These are phyloP conservation scores for Poeciliopsis retropinna DNA, from an alignment of 2,113 vertebrate genomes.

Conservation along the genomic window DNA sequence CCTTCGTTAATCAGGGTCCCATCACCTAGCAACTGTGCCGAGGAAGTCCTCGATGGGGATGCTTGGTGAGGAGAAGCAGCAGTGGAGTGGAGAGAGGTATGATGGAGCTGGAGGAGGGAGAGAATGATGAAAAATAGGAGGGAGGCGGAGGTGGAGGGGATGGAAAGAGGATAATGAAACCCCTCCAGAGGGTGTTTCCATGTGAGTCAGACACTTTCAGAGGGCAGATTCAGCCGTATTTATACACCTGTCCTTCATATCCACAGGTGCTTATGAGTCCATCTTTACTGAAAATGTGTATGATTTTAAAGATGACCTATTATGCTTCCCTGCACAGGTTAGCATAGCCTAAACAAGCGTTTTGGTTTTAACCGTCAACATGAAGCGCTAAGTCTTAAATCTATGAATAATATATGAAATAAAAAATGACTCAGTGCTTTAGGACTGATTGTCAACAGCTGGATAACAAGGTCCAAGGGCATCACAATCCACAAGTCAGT, in stretches of 20 bases:
- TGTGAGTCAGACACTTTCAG: constrained; percentile 33
- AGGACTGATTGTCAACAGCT: too few relatives aligned
- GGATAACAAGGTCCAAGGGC: too few relatives aligned
- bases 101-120: constrained; percentile 36
- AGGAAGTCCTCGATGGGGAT: constrained; percentile 84
- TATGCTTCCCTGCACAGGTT: too few relatives aligned
- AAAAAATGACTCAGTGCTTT: too few relatives aligned
- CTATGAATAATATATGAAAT: too few relatives aligned
- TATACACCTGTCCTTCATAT: constrained; percentile 29
- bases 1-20: constrained; percentile 86
- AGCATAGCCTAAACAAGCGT: too few relatives aligned
- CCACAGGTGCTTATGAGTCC: constrained; percentile 33
- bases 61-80: constrained; percentile 73
- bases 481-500: too few relatives aligned
- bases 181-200: constrained; percentile 57
- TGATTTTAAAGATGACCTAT: constrained; percentile 12
- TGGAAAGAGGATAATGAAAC: constrained; percentile 65
- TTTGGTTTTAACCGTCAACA: too few relatives aligned
- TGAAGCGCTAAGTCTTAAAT: too few relatives aligned
- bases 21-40: constrained; percentile 94
- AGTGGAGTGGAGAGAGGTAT: constrained; percentile 54
- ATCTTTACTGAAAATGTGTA: constrained; percentile 1
- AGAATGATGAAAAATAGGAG: constrained; percentile 55
- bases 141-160: constrained; percentile 37
- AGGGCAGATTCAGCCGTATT: constrained; percentile 14